Conservation (phyloP, 2,888 invertebrate genomes). For the Campoplex nolae region DNA sequence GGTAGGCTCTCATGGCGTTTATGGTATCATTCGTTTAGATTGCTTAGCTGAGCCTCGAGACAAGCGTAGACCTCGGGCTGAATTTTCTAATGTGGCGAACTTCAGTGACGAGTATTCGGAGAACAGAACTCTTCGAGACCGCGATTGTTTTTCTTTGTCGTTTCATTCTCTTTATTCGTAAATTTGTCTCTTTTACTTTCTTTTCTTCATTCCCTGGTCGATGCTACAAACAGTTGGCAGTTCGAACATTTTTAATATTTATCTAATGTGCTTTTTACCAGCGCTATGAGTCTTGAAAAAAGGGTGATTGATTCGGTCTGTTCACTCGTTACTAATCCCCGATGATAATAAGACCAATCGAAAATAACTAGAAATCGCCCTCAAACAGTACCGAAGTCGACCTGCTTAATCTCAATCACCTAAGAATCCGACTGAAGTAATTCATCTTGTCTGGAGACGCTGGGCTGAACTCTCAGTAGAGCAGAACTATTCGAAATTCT, state of each 20-base stretch:
- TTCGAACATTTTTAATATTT: conserved; percentile 9
- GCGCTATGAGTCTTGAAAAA: conserved; percentile 10
- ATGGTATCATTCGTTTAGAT: conserved; percentile 73
- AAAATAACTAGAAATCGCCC: neutral
- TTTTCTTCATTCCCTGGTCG: too few relatives aligned
- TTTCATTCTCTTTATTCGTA: conserved; percentile 5
- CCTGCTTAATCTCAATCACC: neutral
- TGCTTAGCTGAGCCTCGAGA: conserved; percentile 2
- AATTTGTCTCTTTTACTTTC: neutral
- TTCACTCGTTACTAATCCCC: neutral
- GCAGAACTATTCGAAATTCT: too few relatives aligned
- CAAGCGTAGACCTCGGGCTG: conserved; percentile 54
- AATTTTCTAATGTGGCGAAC: conserved; percentile 56
- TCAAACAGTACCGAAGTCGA: neutral
- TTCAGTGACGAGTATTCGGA: too few relatives aligned
- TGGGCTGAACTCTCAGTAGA: neutral
- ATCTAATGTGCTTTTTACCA: conserved; percentile 42
- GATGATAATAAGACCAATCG: neutral
- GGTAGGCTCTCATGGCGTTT: conserved; percentile 64
- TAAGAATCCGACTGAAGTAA: neutral
- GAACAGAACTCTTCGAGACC: conserved; percentile 17
- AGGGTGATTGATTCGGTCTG: neutral
- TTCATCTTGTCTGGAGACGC: too few relatives aligned
- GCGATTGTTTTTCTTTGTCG: conserved; percentile 23
- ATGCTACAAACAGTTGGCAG: neutral